These are phyloP conservation scores for Ennomos fuscantarius DNA, from an alignment of 2,888 invertebrate species.

Conservation along the genomic window DNA sequence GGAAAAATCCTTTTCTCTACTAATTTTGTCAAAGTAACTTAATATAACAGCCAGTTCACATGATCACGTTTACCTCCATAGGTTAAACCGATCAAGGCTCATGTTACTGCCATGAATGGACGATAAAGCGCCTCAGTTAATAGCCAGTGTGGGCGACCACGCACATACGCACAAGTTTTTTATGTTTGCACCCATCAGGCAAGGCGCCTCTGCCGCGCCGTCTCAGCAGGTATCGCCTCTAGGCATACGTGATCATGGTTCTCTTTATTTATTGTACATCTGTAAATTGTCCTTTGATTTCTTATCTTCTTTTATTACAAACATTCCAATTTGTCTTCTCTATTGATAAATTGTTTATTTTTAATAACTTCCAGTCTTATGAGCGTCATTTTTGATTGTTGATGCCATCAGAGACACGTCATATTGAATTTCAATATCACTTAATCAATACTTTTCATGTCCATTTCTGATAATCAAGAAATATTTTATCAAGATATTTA, in stretches of 20 bases:
- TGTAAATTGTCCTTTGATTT: slow-evolving; percentile 58
- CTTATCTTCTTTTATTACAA: slow-evolving; percentile 41
- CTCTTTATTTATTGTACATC: slow-evolving; percentile 71
- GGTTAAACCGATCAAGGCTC: slow-evolving; percentile 64
- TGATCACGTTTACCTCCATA: slow-evolving; percentile 59
- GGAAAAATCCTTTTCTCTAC: not conserved
- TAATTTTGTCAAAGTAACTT: slow-evolving; percentile 41
- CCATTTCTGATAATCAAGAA: slow-evolving; percentile 30
- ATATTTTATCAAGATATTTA: slow-evolving; percentile 35
- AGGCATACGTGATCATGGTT: slow-evolving; percentile 55
- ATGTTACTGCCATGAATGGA: slow-evolving; percentile 71
- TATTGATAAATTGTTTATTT: slow-evolving; percentile 33
- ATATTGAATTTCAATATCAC: slow-evolving; percentile 39
- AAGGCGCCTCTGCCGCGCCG: slow-evolving; percentile 69
- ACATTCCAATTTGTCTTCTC: slow-evolving; percentile 23
- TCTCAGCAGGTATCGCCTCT: slow-evolving; percentile 66
- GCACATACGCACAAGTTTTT: slow-evolving; percentile 58
- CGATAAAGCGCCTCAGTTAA: slow-evolving; percentile 76
- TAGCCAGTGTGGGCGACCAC: slow-evolving; percentile 68
- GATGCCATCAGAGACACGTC: slow-evolving; percentile 27
- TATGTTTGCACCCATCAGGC: slow-evolving; percentile 70
- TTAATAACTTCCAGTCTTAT: slow-evolving; percentile 38
- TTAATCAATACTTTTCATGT: slow-evolving; percentile 41
- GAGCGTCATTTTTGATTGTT: slow-evolving; percentile 9
- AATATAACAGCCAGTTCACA: slow-evolving; percentile 49